Evolutionary conservation across 2,888 invertebrate species (phyloP).

Genomic region (Chymomyza fuscimana): DNA sequence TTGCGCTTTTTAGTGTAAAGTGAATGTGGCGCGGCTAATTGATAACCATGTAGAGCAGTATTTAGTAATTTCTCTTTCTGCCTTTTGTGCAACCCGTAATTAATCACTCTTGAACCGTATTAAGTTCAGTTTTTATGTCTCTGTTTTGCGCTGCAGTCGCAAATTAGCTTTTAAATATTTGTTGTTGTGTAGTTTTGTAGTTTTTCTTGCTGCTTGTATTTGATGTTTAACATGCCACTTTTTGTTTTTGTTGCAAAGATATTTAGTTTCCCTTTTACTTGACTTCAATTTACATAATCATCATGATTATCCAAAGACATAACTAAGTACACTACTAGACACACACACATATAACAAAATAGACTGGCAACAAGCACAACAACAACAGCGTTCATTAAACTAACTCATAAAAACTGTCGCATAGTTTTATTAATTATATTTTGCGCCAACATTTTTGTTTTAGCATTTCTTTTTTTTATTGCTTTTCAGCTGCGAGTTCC

Average conservation of each 20-base stretch:
- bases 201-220: conserved; percentile 13
- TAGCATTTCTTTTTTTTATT: conserved; percentile 37
- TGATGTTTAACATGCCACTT: background rate
- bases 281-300: conserved; percentile 68
- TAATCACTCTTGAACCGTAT: conserved; percentile 45
- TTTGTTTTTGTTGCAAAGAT: conserved; percentile 30
- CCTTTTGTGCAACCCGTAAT: conserved; percentile 50
- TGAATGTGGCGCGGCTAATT: conserved; percentile 47
- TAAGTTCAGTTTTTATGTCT: conserved; percentile 19
- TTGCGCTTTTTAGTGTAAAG: conserved; percentile 25
- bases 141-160: conserved; percentile 40
- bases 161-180: conserved; percentile 41
- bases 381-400: conserved; percentile 59
- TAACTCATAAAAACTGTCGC: conserved; percentile 27
- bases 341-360: conserved; percentile 19
- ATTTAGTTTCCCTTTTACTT: conserved; percentile 74
- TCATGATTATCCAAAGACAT: conserved; percentile 49
- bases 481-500: conserved; percentile 20
- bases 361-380: too few relatives aligned
- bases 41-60: conserved; percentile 34
- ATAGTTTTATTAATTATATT: conserved; percentile 46
- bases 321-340: conserved; percentile 33
- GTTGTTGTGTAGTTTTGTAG: conserved; percentile 29
- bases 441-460: conserved; percentile 47
- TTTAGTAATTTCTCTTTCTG: conserved; percentile 36